Evolutionary conservation across 2,797 vertebrate genomes (phyloP).

Genomic region (Acestrorhynchus altus): DNA sequence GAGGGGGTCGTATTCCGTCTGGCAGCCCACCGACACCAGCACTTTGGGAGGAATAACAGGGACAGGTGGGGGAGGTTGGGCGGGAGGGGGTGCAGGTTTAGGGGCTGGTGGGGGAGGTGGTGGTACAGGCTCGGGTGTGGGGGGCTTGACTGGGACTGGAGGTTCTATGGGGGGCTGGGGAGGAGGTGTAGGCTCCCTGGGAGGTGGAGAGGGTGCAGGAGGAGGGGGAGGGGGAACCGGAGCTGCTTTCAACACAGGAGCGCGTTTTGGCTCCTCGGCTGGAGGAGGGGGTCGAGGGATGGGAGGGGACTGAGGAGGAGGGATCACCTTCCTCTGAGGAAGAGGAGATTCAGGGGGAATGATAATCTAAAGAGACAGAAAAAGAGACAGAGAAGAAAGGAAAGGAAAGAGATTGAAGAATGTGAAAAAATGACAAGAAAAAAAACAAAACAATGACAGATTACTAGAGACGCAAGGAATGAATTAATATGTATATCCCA

Average conservation of each 20-base stretch:
- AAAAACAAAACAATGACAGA: conserved; percentile 23
- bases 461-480: conserved; percentile 9
- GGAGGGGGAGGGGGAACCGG: conserved; percentile 61
- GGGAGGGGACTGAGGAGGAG: conserved; percentile 63
- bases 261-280: conserved; percentile 47
- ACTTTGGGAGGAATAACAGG: conserved; percentile 56
- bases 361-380: conserved; percentile 77
- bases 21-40: conserved; percentile 83
- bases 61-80: conserved; percentile 21
- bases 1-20: conserved; percentile 80
- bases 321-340: conserved; percentile 80
- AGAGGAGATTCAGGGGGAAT: conserved; percentile 83
- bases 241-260: conserved; percentile 49
- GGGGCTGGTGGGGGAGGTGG: conserved; percentile 29
- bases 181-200: conserved; percentile 52
- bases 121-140: conserved; percentile 47
- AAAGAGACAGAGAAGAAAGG: conserved; percentile 23
- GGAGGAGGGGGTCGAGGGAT: conserved; percentile 56
- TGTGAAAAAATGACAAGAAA: conserved; percentile 32
- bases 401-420: conserved; percentile 55
- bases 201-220: conserved; percentile 59
- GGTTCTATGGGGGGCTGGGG: conserved; percentile 44
- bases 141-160: conserved; percentile 59
- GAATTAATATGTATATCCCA: background rate
- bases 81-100: conserved; percentile 45